Base-by-base conservation (phyloP, 2,888 invertebrate genomes). In the Thereva nobilitata region DNA sequence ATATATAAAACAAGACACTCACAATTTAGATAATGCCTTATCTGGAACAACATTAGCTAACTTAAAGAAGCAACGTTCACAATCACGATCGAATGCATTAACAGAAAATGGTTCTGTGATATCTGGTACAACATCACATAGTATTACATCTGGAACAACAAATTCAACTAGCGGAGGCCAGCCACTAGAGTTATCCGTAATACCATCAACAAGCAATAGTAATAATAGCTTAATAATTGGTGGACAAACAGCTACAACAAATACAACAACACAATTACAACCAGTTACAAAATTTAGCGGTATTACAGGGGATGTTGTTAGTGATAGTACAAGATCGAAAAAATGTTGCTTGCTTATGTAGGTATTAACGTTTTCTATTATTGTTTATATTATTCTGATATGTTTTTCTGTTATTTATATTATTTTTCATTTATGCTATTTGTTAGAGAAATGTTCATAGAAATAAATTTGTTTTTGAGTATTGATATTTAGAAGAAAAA, bases 21-120 rank as follows among this genome's bases (percentile, higher is more conserved):
- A 74, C 69, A 73, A 73, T 72, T 70, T 73, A 69, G 75, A 73
- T 71, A 73, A 73, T 67, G 70, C 74, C 57, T 71, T 72, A 70
- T 73, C 77, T 64, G 78, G 80, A 72, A 79, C 81, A 71, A 95
- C 95, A 59, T 85, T 97, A 74, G 91, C 95, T 64, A 95, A 96
- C 82, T 84, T 96, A 79, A 97, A 97, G 83, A 95, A 95, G 80
- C 94, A 95, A 78, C 86, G 96, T 71, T 88, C 93, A 70, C 91
- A 92, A 75, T 92, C 90, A 74, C 84, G 93, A 74, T 84, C 83
- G 74, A 82, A 80, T 75, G 82, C 80, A 67, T 70, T 79, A 44
- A 77, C 79, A 68, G 83, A 82, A 73, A 81, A 80, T 74, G 84
- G 83, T 75, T 79, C 82, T 72, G 80, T 81, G 74, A 75, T 80